These are phyloP conservation scores for Limnodromus scolopaceus DNA, from an alignment of 2,797 vertebrate species.

Conservation along the genomic window DNA sequence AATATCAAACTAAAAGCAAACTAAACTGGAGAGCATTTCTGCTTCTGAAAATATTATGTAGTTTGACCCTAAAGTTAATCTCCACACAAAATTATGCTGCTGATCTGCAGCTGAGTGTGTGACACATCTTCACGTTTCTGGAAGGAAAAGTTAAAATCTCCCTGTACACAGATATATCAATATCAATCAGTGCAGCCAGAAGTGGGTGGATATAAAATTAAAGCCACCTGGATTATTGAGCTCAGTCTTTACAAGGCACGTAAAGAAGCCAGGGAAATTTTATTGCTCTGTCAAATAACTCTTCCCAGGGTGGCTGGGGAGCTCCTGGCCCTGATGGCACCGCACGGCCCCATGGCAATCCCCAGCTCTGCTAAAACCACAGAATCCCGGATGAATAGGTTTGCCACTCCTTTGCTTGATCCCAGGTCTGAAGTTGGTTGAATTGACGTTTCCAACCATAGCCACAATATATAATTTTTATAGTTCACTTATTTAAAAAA, in stretches of 20 bases:
- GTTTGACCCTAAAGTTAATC: neutral
- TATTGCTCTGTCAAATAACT: neutral
- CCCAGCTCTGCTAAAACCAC: fast-evolving
- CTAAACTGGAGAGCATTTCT: neutral
- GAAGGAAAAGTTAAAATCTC: neutral
- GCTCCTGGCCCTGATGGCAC: neutral
- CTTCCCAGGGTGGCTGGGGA: fast-evolving
- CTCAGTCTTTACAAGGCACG: neutral
- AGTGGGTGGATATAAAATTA: neutral
- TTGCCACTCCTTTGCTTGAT: neutral
- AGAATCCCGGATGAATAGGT: neutral
- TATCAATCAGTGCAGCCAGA: neutral
- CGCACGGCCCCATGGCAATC: neutral
- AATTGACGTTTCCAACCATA: neutral
- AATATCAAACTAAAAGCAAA: neutral
- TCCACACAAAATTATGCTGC: neutral
- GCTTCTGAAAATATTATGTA: neutral
- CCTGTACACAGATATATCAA: neutral
- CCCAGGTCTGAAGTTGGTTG: neutral
- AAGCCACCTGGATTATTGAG: neutral
- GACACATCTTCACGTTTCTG: neutral
- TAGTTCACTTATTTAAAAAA: neutral
- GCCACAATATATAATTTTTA: no score
- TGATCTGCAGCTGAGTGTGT: neutral
- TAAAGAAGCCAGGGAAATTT: neutral